Percentiles rank a stretch among this genome's conserved stretches.
These are phyloP conservation scores for Salvelinus alpinus DNA, from an alignment of 2,113 vertebrate species.

Conservation along the genomic window DNA sequence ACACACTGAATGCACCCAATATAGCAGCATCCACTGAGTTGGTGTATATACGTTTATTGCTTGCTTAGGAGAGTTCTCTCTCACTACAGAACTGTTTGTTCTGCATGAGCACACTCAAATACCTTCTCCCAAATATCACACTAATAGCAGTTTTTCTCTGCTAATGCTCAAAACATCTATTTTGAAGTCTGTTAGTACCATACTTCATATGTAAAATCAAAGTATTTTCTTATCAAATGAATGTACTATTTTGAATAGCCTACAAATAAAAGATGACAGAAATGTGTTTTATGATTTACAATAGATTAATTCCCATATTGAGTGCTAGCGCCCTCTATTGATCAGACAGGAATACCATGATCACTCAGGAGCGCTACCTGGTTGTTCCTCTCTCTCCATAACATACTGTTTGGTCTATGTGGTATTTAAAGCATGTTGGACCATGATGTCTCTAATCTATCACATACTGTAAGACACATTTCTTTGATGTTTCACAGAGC, in stretches of 20 bases:
- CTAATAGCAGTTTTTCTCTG: not conserved
- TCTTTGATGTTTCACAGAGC: not conserved
- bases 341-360: conserved; percentile 17
- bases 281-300: conserved; percentile 14
- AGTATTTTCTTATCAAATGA: not conserved
- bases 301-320: conserved; percentile 58
- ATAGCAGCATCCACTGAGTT: not conserved
- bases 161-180: not conserved
- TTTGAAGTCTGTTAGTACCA: not conserved
- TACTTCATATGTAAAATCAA: not conserved
- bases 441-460: not conserved
- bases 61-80: not conserved
- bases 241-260: not conserved
- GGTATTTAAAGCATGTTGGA: not conserved
- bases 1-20: conserved; percentile 1
- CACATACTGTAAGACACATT: not conserved
- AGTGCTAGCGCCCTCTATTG: conserved; percentile 76
- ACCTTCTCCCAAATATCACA: not conserved
- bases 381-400: not conserved
- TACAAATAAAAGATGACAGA: not conserved
- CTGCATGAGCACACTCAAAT: not conserved
- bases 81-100: not conserved
- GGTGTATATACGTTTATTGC: not conserved
- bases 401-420: not conserved
- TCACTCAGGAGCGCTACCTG: not conserved